phyloP scores from a whole-genome alignment of 2,797 vertebrate species.

The Pipistrellus kuhlii region DNA sequence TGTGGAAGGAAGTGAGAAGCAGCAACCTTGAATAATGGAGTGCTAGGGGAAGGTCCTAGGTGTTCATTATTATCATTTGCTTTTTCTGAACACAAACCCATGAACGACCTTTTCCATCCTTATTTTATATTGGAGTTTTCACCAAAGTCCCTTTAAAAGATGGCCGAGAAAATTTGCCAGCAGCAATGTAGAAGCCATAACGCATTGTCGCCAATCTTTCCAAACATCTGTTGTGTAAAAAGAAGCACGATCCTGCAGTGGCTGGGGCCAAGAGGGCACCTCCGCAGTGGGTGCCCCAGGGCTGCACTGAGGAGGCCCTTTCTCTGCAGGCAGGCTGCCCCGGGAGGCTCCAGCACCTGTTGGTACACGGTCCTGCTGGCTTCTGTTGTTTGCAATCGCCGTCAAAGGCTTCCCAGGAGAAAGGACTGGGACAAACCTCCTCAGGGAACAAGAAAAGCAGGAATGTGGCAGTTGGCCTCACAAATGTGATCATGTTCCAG shows the following conservation, averaged over 20 bases:
- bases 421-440: conserved; percentile 72
- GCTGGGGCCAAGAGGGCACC: conserved; percentile 59
- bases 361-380: conserved; percentile 84
- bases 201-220: conserved; percentile 41
- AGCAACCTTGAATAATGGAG: neutral
- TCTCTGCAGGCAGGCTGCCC: neutral
- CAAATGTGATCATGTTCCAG: conserved; percentile 82
- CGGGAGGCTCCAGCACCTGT: conserved; percentile 83
- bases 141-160: conserved; percentile 26
- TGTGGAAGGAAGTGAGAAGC: neutral
- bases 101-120: conserved; percentile 12
- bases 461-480: conserved; percentile 80
- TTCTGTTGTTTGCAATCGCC: conserved; percentile 81
- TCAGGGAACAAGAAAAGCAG: conserved; percentile 82
- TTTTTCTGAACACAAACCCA: neutral
- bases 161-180: conserved; percentile 34
- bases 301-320: neutral
- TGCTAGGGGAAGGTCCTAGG: neutral
- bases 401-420: conserved; percentile 77
- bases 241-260: conserved; percentile 51
- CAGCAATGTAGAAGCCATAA: neutral
- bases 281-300: conserved; percentile 24
- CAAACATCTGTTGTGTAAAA: conserved; percentile 71
- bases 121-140: conserved; percentile 18
- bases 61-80: conserved; percentile 13